Conservation (phyloP, 1,140 invertebrate species). For the Xylocopa sonorina region DNA sequence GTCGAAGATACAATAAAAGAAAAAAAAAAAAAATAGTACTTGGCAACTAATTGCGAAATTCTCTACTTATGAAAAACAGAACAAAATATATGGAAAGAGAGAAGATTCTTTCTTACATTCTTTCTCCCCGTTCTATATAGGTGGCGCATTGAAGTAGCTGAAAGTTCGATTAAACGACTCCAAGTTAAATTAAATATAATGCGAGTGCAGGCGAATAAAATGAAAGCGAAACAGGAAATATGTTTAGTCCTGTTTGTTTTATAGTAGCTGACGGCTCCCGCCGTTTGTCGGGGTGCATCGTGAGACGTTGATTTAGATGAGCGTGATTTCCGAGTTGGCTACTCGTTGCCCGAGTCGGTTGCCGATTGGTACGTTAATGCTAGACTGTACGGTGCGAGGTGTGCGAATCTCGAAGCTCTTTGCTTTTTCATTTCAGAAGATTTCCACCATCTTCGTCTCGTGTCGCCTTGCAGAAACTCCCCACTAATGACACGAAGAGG, state of each 20-base stretch:
- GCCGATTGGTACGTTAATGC: constrained; percentile 52
- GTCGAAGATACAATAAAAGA: too few species aligned
- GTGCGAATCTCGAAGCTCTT: constrained; percentile 57
- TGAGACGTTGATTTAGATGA: constrained; percentile 76
- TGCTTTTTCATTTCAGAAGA: constrained; percentile 37
- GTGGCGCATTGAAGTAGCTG: too few species aligned
- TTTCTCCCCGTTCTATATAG: too few species aligned
- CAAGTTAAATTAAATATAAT: too few species aligned
- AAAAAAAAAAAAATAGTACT: too few species aligned
- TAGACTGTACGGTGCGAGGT: constrained; percentile 53
- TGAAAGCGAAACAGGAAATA: too few species aligned
- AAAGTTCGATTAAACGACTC: too few species aligned
- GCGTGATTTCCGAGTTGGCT: constrained; percentile 75
- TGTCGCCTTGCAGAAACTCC: constrained; percentile 73
- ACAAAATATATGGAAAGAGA: background rate
- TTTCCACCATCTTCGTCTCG: constrained; percentile 23
- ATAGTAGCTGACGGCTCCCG: too few species aligned
- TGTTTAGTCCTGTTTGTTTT: too few species aligned
- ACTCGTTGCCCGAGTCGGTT: constrained; percentile 68
- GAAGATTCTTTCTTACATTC: too few species aligned
- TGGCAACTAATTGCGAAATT: too few species aligned
- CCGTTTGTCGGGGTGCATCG: constrained; percentile 65
- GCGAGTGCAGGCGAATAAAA: too few species aligned
- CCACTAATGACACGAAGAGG: constrained; percentile 80
- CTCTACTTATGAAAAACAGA: constrained; percentile 8